phyloP scores from a whole-genome alignment of 2,888 invertebrate species.

The Rhogogaster chlorosoma region DNA sequence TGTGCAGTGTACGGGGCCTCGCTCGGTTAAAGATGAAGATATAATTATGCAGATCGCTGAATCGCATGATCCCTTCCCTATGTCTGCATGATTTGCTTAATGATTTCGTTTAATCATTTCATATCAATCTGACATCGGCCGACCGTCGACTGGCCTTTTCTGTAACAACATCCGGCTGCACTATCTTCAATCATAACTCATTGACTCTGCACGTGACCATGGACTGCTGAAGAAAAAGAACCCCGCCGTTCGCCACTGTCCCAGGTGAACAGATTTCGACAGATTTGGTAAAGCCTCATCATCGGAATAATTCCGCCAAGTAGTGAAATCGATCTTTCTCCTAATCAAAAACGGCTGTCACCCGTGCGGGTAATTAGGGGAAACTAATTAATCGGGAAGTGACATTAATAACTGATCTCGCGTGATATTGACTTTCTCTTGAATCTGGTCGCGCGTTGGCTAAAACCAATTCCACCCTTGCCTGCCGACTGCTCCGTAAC shows the following conservation, averaged over 20 bases:
- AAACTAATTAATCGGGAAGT: conserved; percentile 27
- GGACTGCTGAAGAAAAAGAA: background rate
- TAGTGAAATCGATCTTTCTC: background rate
- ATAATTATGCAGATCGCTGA: conserved; percentile 51
- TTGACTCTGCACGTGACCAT: conserved; percentile 12
- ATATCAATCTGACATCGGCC: conserved; percentile 50
- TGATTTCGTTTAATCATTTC: conserved; percentile 50
- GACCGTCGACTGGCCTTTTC: conserved; percentile 19
- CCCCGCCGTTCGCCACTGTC: background rate
- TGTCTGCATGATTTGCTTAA: conserved; percentile 45
- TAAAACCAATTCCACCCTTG: conserved; percentile 40
- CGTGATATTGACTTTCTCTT: conserved; percentile 44
- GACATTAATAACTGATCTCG: conserved; percentile 42
- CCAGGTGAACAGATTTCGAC: background rate
- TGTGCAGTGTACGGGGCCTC: background rate
- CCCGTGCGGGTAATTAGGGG: background rate
- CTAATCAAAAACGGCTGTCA: background rate
- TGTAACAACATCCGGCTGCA: conserved; percentile 38
- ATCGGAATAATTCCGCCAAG: background rate
- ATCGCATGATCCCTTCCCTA: conserved; percentile 43
- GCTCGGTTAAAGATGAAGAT: background rate
- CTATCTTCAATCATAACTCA: conserved; percentile 19
- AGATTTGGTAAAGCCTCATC: background rate
- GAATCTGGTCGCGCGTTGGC: conserved; percentile 30
- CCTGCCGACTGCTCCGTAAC: conserved; percentile 29